Base-by-base conservation (phyloP, 2,888 invertebrate species). In the Heliconius cydno region DNA sequence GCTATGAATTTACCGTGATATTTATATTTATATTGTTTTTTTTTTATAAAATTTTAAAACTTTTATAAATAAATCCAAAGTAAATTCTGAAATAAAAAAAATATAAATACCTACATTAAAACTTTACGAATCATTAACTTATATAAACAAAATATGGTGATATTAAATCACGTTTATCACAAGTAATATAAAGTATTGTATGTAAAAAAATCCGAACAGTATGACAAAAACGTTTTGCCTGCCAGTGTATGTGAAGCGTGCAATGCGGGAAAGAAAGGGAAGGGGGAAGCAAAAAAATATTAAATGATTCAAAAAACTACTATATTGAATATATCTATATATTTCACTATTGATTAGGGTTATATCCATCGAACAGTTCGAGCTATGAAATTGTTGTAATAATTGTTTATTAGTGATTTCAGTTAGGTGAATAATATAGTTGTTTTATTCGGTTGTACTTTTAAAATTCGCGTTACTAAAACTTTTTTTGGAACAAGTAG, bases 271-370 rank as follows among this genome's bases (percentile, higher is more conserved):
- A 38, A 46, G 19, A 19, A 52, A 52, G 65, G 65, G 65, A 72
- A 52, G 52, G 52, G 34, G 41, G 63, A 15, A 65, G 25, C n/a
- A 67, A 38, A 75, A 68, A 79, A 63, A 79, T 46, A 75, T 74
- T 70, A 74, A 68, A 74, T 75, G 22, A 70, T 79, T 74, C 60
- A 75, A 68, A 68, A 74, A 67, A 74, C 28, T 63, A 70, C 60
- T 41, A 28, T n/a, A 19, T 65, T 46, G 78, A 79, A 68, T 73
- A 78, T 78, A 73, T 79, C 46, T 79, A 13, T 74, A 79, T 79
- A 68, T 68, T 70, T 46, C 25, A 75, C 6, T 63, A 60, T 73
- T 63, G 15, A 19, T 30, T 63, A 25, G 25, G 74, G 60, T 12
- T 15, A 6, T 68, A 28, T 68, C 60, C 78, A 75, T 67, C 7